These are phyloP conservation scores for Heterochromis multidens DNA, from an alignment of 2,113 vertebrate genomes.

Conservation along the genomic window DNA sequence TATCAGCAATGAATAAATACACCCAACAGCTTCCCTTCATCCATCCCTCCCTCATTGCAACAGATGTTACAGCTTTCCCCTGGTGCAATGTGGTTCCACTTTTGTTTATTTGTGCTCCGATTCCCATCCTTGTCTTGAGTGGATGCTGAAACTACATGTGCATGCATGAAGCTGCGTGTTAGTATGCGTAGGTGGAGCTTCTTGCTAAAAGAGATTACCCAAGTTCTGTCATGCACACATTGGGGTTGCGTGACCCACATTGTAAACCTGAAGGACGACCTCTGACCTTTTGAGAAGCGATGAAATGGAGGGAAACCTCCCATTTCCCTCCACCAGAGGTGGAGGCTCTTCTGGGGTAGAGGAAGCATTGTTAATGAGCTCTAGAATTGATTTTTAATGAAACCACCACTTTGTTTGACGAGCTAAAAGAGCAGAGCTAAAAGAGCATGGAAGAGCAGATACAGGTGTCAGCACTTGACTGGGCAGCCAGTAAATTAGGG, in stretches of 20 bases:
- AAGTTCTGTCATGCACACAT: conserved; percentile 39
- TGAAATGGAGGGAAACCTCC: conserved; percentile 63
- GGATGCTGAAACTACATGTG: conserved; percentile 51
- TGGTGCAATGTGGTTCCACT: conserved; percentile 60
- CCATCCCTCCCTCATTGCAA: conserved; percentile 29
- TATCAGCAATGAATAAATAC: conserved; percentile 60
- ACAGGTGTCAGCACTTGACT: conserved; percentile 45
- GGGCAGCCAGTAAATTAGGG: not conserved
- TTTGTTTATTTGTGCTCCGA: conserved; percentile 60
- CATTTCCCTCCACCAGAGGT: conserved; percentile 46
- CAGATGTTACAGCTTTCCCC: conserved; percentile 59
- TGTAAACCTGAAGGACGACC: conserved; percentile 64
- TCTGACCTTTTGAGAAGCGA: conserved; percentile 61
- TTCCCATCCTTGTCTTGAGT: conserved; percentile 39
- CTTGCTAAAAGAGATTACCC: conserved; percentile 49
- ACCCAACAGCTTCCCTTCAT: conserved; percentile 31
- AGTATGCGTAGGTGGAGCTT: conserved; percentile 7
- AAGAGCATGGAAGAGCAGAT: conserved; percentile 18
- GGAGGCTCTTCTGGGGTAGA: not conserved
- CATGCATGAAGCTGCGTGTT: not conserved
- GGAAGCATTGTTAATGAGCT: conserved; percentile 46
- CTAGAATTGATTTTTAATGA: conserved; percentile 53
- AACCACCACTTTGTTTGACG: conserved; percentile 19
- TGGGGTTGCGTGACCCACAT: conserved; percentile 62
- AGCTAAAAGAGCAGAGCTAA: not conserved